Conservation (phyloP, 1,140 invertebrate species). For the Diabrotica undecimpunctata region DNA sequence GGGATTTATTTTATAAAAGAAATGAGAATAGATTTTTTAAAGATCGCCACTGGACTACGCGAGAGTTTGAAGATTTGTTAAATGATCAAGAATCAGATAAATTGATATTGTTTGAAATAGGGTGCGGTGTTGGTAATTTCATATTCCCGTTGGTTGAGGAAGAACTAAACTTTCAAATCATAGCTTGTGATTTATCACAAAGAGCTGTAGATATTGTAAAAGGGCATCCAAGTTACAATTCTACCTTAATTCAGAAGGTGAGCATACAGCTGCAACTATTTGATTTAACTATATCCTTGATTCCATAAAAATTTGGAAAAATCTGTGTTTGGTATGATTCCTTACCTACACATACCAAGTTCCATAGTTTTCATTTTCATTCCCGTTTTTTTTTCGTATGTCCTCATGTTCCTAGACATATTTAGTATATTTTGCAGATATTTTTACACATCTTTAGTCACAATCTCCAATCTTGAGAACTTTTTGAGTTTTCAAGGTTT, state of each 20-base stretch:
- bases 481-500: too few species aligned
- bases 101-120: conserved; percentile 75
- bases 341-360: too few species aligned
- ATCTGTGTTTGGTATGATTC: too few species aligned
- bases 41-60: conserved; percentile 94
- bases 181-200: conserved; percentile 92
- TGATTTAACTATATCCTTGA: too few species aligned
- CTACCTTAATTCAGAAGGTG: conserved; percentile 53
- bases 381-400: too few species aligned
- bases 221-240: conserved; percentile 61
- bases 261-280: not conserved
- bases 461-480: too few species aligned
- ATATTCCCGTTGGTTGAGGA: conserved; percentile 89
- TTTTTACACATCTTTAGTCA: too few species aligned
- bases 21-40: conserved; percentile 92
- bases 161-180: conserved; percentile 68
- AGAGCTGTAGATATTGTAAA: conserved; percentile 86
- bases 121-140: conserved; percentile 97
- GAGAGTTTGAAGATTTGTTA: conserved; percentile 86
- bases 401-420: too few species aligned
- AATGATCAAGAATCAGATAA: conserved; percentile 38
- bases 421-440: too few species aligned
- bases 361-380: too few species aligned
- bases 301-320: too few species aligned
- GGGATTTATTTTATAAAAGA: conserved; percentile 98